phyloP scores from a whole-genome alignment of 2,797 vertebrate species.

The Buceros bicornis region DNA sequence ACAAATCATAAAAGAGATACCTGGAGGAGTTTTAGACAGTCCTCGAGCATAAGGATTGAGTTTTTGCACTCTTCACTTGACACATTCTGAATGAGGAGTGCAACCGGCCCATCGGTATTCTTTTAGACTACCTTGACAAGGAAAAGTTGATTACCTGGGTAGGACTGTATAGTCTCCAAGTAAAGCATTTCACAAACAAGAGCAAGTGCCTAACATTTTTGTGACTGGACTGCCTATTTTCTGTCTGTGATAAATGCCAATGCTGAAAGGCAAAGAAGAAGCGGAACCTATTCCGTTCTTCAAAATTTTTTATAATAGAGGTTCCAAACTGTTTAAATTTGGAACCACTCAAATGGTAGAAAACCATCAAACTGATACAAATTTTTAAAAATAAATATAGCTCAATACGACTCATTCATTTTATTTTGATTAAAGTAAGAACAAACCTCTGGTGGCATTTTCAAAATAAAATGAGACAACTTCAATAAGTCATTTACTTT shows the following conservation, averaged over 20 bases:
- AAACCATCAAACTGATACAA: not conserved
- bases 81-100: not conserved
- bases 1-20: not conserved
- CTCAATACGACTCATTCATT: constrained; percentile 16
- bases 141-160: not conserved
- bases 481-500: constrained; percentile 50
- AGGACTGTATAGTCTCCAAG: not conserved
- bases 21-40: not conserved
- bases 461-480: constrained; percentile 53
- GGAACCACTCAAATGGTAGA: not conserved
- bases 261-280: constrained; percentile 13
- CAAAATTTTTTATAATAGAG: not conserved
- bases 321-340: constrained; percentile 7
- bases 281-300: not conserved
- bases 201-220: not conserved
- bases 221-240: not conserved
- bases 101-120: not conserved
- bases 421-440: constrained; percentile 47
- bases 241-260: not conserved
- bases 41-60: not conserved
- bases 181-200: not conserved
- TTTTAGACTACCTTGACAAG: not conserved
- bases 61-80: not conserved
- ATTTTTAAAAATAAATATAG: constrained; percentile 5
- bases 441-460: constrained; percentile 35